Evolutionary conservation across 2,888 invertebrate genomes (phyloP), one percentile per base, ranked within the genome.

Genomic region (Bugula neritina): DNA sequence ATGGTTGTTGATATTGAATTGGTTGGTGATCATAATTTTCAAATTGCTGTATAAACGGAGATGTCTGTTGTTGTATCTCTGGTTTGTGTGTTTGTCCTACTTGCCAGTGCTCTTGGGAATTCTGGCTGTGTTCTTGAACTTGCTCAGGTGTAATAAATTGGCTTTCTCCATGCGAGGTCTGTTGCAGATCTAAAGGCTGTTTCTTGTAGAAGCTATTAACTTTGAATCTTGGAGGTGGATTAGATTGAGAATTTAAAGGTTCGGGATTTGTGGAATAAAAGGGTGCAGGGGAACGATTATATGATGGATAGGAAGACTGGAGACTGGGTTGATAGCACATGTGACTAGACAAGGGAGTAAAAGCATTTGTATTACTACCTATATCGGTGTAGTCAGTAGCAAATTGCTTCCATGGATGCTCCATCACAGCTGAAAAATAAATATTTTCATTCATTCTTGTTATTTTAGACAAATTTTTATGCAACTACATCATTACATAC

Each of bases 281-380:
- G 17, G 63, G 63, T 63, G 63, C 63, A 34, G 63, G 63, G 2
- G 63, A 63, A n/a, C 63, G 63, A n/a, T 63, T 63, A 63, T 63
- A 63, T 27, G 5, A 31, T 31, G 63, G 63, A 10, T 63, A 27
- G 17, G 63, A 63, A 13, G 27, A 10, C 3, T 21, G 27, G 57
- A 5, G n/a, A 27, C 17, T 31, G 31, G 43, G 43, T 43, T 5
- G 43, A 17, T 43, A 43, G 10, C 17, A 17, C 10, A 17, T 5
- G 43, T 43, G 43, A n/a, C n/a, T n/a, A 43, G 43, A 43, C 43
- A 43, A 10, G 43, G 21, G 55, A 5, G 25, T 55, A 25, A 55
- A 55, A 5, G 21, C 23, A 25, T n/a, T 34, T 5, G 29, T 63
- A 63, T 25, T 2, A 31, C 31, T 63, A 63, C 63, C 63, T 63